Evolutionary conservation across 2,888 invertebrate genomes (phyloP).

Genomic region (Tachystola acroxantha): DNA sequence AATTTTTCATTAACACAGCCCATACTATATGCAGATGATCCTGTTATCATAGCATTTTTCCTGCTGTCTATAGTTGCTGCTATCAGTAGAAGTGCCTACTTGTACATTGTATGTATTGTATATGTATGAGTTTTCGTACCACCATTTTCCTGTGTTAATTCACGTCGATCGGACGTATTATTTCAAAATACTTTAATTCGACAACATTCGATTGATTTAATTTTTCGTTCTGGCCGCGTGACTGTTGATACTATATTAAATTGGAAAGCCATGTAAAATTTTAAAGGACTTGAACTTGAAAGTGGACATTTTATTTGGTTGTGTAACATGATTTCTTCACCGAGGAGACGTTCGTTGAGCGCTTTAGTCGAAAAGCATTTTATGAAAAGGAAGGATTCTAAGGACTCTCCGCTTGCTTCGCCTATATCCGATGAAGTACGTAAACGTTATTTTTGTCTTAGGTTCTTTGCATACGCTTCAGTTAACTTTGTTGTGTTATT

Average conservation of each 20-base stretch:
- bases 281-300: not conserved
- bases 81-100: conserved; percentile 44
- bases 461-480: too few relatives aligned
- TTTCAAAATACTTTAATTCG: conserved; percentile 23
- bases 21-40: conserved; percentile 33
- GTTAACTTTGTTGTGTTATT: too few relatives aligned
- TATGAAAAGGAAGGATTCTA: conserved; percentile 39
- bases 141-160: conserved; percentile 66
- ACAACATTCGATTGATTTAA: conserved; percentile 19
- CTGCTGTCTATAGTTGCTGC: conserved; percentile 43
- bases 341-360: conserved; percentile 44
- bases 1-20: conserved; percentile 7
- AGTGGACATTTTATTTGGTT: conserved; percentile 1
- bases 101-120: conserved; percentile 16
- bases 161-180: conserved; percentile 54
- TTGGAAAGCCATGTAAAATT: not conserved
- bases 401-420: conserved; percentile 31
- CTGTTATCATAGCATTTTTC: conserved; percentile 62
- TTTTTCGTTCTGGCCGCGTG: conserved; percentile 9
- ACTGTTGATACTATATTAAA: not conserved
- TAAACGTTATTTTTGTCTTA: conserved; percentile 7
- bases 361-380: conserved; percentile 43
- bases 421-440: conserved; percentile 39
- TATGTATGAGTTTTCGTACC: conserved; percentile 36
- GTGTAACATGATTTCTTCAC: conserved; percentile 24